These are phyloP conservation scores for Pseudomyrmex dendroicus DNA, from an alignment of 1,140 invertebrate genomes.

Conservation along the genomic window DNA sequence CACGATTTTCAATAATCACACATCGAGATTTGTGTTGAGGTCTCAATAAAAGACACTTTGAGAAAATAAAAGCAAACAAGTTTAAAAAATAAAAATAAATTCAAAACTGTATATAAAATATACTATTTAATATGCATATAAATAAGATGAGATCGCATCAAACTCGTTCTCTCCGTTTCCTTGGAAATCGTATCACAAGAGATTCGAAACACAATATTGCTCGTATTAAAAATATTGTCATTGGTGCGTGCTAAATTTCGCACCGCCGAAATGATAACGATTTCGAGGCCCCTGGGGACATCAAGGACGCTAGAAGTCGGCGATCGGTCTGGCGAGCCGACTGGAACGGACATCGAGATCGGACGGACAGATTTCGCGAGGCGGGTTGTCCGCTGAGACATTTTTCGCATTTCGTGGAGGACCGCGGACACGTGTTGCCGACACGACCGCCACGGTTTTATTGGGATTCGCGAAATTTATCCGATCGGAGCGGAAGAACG, in stretches of 20 bases:
- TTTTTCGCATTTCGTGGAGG: conserved; percentile 70
- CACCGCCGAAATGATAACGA: conserved; percentile 12
- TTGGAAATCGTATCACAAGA: background rate
- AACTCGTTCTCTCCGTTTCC: background rate
- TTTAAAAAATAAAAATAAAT: background rate
- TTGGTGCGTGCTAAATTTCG: conserved; percentile 29
- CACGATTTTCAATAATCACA: background rate
- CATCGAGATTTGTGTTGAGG: background rate
- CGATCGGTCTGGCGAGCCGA: background rate
- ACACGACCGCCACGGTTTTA: conserved; percentile 65
- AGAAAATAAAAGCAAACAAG: too few species aligned
- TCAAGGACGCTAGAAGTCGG: background rate
- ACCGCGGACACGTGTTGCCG: conserved; percentile 61
- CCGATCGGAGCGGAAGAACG: conserved; percentile 34
- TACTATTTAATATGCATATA: too few species aligned
- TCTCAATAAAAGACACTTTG: background rate
- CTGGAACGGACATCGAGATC: conserved; percentile 50
- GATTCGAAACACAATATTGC: background rate
- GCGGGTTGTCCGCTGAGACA: conserved; percentile 55
- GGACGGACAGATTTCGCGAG: conserved; percentile 57
- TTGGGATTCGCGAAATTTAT: conserved; percentile 70
- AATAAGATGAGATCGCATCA: background rate
- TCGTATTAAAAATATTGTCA: conserved; percentile 13
- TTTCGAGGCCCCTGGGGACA: background rate
- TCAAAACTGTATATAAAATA: background rate